Conservation (phyloP, 1,140 invertebrate genomes). For the Cataglyphis hispanica region DNA sequence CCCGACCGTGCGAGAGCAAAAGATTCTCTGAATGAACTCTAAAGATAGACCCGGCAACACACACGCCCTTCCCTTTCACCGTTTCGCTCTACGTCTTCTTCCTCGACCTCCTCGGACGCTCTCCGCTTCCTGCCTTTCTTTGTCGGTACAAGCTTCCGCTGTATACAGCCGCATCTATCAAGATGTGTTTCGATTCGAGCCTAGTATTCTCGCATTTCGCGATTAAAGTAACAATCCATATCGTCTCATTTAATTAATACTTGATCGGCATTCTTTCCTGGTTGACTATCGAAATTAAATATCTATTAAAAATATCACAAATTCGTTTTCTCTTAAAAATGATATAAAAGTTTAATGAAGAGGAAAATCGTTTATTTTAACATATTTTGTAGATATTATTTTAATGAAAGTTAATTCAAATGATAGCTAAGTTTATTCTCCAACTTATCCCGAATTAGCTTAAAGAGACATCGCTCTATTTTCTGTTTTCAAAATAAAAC, state of each 20-base stretch:
- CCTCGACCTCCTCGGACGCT: slow-evolving; percentile 37
- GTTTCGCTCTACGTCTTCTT: slow-evolving; percentile 71
- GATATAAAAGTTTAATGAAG: too few species aligned
- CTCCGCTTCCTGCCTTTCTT: slow-evolving; percentile 27
- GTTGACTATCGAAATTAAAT: too few species aligned
- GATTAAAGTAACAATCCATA: background rate
- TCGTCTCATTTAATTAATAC: background rate
- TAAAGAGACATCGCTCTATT: background rate
- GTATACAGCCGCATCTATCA: background rate
- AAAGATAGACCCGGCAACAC: slow-evolving; percentile 79
- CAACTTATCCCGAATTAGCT: background rate
- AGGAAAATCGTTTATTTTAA: too few species aligned
- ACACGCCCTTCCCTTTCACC: slow-evolving; percentile 65
- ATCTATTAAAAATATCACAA: too few species aligned
- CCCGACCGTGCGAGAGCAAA: slow-evolving; percentile 64
- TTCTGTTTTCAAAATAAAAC: background rate
- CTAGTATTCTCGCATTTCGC: background rate
- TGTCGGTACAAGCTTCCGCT: background rate
- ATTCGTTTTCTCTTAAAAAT: too few species aligned
- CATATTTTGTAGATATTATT: too few species aligned
- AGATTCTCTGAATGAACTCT: slow-evolving; percentile 83
- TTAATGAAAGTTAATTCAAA: too few species aligned
- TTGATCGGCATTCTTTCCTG: too few species aligned
- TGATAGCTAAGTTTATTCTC: background rate
- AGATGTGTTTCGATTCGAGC: background rate